Percentiles rank a stretch among this genome's conserved stretches.
Evolutionary conservation across 2,797 vertebrate species (phyloP).

Genomic region (Lepus townsendii): DNA sequence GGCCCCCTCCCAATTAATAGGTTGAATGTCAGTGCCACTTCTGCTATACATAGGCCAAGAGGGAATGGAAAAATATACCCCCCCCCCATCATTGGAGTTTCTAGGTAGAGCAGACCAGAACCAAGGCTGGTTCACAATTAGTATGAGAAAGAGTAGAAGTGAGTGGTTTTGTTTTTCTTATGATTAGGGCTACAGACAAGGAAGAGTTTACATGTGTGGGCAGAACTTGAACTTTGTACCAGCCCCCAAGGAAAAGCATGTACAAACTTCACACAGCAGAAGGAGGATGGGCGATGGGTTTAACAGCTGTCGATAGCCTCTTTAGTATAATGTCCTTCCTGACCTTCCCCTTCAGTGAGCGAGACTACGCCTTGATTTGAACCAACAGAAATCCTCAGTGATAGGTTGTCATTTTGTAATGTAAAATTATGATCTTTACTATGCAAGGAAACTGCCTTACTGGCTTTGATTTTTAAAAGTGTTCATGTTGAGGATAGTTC

Average conservation of each 20-base stretch:
- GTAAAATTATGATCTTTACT: too few relatives aligned
- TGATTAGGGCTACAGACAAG: neutral
- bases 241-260: neutral
- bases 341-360: neutral
- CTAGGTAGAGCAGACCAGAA: neutral
- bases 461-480: neutral
- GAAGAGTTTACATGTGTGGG: too few relatives aligned
- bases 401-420: neutral
- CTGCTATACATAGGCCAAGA: neutral
- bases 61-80: neutral
- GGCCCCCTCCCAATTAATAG: neutral
- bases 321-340: neutral
- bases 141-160: neutral
- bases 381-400: neutral
- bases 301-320: neutral
- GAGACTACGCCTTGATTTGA: neutral
- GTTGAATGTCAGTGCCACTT: neutral
- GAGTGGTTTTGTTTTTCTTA: neutral
- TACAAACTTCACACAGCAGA: neutral
- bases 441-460: neutral
- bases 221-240: neutral
- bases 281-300: neutral
- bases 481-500: neutral
- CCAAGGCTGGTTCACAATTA: neutral
- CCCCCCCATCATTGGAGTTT: neutral